Evolutionary conservation across 2,113 vertebrate genomes (phyloP).

Genomic region (Corythaixoides concolor): DNA sequence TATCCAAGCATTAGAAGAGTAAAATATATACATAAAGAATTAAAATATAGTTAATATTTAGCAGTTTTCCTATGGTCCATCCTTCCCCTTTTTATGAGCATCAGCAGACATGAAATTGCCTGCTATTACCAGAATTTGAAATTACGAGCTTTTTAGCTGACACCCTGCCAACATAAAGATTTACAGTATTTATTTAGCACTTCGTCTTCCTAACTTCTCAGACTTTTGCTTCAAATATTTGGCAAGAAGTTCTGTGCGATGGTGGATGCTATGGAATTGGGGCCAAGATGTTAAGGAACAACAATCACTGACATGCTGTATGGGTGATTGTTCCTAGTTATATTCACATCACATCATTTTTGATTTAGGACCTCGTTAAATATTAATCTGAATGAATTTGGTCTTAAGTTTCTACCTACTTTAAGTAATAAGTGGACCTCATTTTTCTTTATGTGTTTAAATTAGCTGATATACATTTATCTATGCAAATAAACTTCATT

Average conservation of each 20-base stretch:
- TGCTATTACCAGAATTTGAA: not conserved
- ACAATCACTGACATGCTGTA: rapidly evolving
- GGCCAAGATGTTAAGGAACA: not conserved
- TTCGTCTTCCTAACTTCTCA: not conserved
- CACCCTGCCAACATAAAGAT: not conserved
- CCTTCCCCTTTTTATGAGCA: not conserved
- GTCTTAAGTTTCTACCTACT: not conserved
- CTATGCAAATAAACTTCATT: not conserved
- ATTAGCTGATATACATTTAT: constrained; percentile 11
- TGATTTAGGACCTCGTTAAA: not conserved
- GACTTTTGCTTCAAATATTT: not conserved
- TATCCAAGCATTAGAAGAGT: not conserved
- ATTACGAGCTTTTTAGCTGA: not conserved
- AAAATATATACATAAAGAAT: not conserved
- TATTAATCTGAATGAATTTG: not conserved
- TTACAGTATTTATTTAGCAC: not conserved
- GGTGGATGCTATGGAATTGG: not conserved
- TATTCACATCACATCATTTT: not conserved
- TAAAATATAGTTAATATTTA: not conserved
- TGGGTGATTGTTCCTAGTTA: not conserved
- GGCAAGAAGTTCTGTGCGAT: not conserved
- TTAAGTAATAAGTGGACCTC: not conserved
- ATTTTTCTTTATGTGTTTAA: constrained; percentile 10
- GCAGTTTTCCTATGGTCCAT: not conserved
- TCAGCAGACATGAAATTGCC: not conserved